Conservation (phyloP, 1,140 invertebrate genomes). For the Holcopasites calliopsidis region DNA sequence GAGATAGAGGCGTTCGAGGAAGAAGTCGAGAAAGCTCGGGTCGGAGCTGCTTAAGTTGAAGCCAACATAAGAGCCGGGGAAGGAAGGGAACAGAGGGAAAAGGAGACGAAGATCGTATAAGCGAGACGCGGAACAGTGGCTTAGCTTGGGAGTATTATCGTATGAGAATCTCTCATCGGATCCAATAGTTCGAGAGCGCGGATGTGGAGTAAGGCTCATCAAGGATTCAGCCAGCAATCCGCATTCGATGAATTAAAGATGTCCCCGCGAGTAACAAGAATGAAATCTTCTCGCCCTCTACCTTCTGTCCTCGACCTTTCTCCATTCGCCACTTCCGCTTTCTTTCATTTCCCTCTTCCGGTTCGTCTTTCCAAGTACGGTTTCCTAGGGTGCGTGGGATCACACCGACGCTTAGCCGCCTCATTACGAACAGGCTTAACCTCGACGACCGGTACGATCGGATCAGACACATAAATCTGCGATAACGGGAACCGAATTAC, state of each 20-base stretch:
- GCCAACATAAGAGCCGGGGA: background rate
- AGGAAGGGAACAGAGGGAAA: conserved; percentile 31
- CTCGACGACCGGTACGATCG: conserved; percentile 25
- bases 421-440: conserved; percentile 70
- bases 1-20: conserved; percentile 20
- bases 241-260: conserved; percentile 80
- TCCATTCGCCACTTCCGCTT: background rate
- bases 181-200: conserved; percentile 77
- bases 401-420: conserved; percentile 59
- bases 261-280: conserved; percentile 78
- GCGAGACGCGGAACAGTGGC: conserved; percentile 57
- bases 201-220: conserved; percentile 80
- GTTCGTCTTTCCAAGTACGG: background rate
- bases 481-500: conserved; percentile 22
- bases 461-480: conserved; percentile 1
- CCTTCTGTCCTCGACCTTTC: conserved; percentile 23
- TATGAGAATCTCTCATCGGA: conserved; percentile 77
- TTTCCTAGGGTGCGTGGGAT: conserved; percentile 44
- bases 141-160: conserved; percentile 69
- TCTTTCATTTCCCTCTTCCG: background rate
- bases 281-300: conserved; percentile 59
- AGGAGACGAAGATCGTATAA: conserved; percentile 37
- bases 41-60: conserved; percentile 25
- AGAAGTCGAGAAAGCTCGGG: conserved; percentile 62
- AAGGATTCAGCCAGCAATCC: conserved; percentile 78